Base-by-base conservation (phyloP, 64 coral and sea anemone species). In the Anthopleura sola region DNA sequence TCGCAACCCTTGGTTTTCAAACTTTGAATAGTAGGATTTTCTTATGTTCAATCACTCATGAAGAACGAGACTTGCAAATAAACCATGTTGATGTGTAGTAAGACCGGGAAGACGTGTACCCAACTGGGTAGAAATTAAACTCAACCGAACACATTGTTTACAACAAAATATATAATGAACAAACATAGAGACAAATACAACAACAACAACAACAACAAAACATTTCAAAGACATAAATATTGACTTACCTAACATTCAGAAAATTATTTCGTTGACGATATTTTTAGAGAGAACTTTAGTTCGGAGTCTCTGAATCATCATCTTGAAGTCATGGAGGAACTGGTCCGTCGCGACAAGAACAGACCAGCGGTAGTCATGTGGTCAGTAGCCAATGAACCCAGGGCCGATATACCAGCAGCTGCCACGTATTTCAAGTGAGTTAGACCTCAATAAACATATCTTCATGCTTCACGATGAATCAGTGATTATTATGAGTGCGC, bases 301-400 rank as follows among this genome's bases (percentile, higher is more conserved):
- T 8, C 26, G 28, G 66, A 71, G 29, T 78, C 21, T 8, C 48
- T 94, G 24, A 58, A 89, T 0, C 95, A 91, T 66, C 95, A 98
- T 68, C 68, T 80, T 36, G 49, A 91, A 85, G 92, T 94, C 34
- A 91, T 98, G 95, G 90, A 14, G 29, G 95, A 98, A 60, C 89
- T 98, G 7, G 88, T 98, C 20, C 85, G 87, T 39, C 89, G 95
- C 6, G 95, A 98, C 81, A 98, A 98, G 83, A 98, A 98, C 60
- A 86, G 95, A 0, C 95, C 95, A 69, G 95, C 95, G 0, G 95
- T 98, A 0, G 95, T 98, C 9, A 98, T 98, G 95, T 98, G 95
- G 95, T 98, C 95, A 53, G 69, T 98, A 64, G 95, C 95, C 13
- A 98, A 98, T 64, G 95, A 98, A 86, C 95, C 95, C 1, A 78